Base-by-base conservation (phyloP, 1,140 invertebrate genomes). In the Centruroides vittatus region DNA sequence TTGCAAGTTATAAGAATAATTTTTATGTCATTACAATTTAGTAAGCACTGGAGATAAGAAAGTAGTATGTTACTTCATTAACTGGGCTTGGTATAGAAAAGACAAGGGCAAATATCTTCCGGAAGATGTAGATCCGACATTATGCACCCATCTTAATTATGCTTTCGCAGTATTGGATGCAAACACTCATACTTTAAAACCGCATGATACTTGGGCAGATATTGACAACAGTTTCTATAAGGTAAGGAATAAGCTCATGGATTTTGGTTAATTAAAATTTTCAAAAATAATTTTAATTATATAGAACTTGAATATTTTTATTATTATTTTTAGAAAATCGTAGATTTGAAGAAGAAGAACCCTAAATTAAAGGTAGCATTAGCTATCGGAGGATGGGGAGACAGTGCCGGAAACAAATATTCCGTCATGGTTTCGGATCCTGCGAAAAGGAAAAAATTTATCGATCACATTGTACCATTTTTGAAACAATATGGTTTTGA, bases 401-500 rank as follows among this genome's bases (percentile, higher is more conserved):
- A 86, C 71, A 84, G 83, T 23, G 84, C 83, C 0, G 41, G 41
- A 41, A 72, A 8, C 11, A 84, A 79, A 62, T 87, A 82, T 71
- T 86, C 84, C 50, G 70, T 72, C 53, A 67, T 85, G 52, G 81
- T 79, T 0, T 80, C 79, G 65, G 78, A 72, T 47, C 82, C 84
- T 58, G 73, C 78, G n/a, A 78, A 80, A 47, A 78, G 88, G 47
- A 77, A 81, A 59, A 76, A 80, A 3, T 91, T 93, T 70, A 84
- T 91, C 53, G 76, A 73, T 57, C 87, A 86, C 68, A 11, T 48
- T 1, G 34, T 63, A 1, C n/a, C 23, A 0, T 57, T 60, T 36
- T 41, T 95, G 55, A 78, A 92, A 65, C 84, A 89, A 69, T 88
- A 93, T 71, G 85, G 89, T 68, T 96, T 97, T 73, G 92, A 97